phyloP scores from a whole-genome alignment of 2,797 vertebrate species.

The Todus mexicanus region DNA sequence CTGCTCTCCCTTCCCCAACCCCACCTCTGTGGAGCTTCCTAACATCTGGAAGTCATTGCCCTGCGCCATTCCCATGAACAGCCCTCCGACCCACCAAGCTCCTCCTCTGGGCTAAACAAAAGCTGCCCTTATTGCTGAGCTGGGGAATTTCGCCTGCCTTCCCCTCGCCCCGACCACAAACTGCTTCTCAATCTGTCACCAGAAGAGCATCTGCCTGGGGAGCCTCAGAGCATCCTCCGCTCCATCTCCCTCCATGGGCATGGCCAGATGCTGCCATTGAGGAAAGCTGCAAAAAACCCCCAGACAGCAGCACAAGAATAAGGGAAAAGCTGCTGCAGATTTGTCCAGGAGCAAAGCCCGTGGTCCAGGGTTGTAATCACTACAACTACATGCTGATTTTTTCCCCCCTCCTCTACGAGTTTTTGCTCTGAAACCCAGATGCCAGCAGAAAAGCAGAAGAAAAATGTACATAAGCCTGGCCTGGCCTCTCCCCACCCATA shows the following conservation, averaged over 20 bases:
- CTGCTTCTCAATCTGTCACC: not conserved
- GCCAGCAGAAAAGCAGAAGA: not conserved
- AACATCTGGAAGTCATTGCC: slow-evolving; percentile 46
- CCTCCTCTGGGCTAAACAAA: not conserved
- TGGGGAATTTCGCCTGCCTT: not conserved
- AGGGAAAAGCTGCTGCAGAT: not conserved
- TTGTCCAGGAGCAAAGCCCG: not conserved
- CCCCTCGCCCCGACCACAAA: not conserved
- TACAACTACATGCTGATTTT: too few relatives aligned
- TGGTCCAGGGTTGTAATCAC: not conserved
- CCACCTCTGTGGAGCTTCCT: not conserved
- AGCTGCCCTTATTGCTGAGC: not conserved
- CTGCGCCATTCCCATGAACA: not conserved
- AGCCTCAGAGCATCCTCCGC: not conserved
- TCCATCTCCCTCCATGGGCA: not conserved
- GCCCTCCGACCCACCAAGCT: not conserved
- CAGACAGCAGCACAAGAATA: not conserved
- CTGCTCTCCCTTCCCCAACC: not conserved
- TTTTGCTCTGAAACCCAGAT: not conserved
- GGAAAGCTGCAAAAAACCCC: not conserved
- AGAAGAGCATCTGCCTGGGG: not conserved
- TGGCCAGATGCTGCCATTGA: fast-evolving
- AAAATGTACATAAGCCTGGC: not conserved
- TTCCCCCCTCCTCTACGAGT: too few relatives aligned
- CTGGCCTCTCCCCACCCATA: fast-evolving